Percentiles rank a stretch among this genome's conserved stretches.
Evolutionary conservation across 1,140 invertebrate species (phyloP).

Genomic region (Mesaphorura yosii): DNA sequence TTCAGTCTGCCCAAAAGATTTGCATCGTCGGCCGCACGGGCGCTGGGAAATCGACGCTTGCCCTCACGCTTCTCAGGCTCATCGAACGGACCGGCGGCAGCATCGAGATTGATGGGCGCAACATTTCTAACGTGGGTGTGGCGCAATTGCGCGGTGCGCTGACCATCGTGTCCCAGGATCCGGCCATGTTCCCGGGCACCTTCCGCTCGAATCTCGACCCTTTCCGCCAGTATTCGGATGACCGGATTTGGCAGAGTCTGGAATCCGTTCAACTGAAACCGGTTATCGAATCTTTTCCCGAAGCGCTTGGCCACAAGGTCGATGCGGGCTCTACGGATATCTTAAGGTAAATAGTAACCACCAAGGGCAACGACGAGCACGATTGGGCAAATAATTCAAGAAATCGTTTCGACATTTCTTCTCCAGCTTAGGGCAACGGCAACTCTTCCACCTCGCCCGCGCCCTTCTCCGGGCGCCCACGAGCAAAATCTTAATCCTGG

Average conservation of each 20-base stretch:
- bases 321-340: conserved; percentile 44
- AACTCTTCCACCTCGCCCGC: conserved; percentile 58
- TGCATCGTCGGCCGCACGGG: conserved; percentile 15
- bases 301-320: conserved; percentile 25
- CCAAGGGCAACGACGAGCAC: background rate
- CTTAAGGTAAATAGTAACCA: conserved; percentile 36
- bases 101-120: conserved; percentile 36
- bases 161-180: conserved; percentile 43
- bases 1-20: too few relatives aligned
- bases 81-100: conserved; percentile 34
- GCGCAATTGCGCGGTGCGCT: conserved; percentile 35
- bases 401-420: background rate
- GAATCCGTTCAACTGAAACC: conserved; percentile 44
- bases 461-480: conserved; percentile 50
- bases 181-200: conserved; percentile 57
- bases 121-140: conserved; percentile 34
- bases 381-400: too few relatives aligned
- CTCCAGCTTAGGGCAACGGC: conserved; percentile 54
- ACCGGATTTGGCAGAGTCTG: conserved; percentile 64
- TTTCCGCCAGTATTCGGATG: conserved; percentile 63
- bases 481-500: conserved; percentile 65
- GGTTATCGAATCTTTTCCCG: background rate
- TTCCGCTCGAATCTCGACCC: conserved; percentile 73
- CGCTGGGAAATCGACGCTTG: conserved; percentile 10
- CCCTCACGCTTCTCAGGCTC: conserved; percentile 38